Conservation (phyloP, 1,140 invertebrate species). For the Drosophila ironensis region DNA sequence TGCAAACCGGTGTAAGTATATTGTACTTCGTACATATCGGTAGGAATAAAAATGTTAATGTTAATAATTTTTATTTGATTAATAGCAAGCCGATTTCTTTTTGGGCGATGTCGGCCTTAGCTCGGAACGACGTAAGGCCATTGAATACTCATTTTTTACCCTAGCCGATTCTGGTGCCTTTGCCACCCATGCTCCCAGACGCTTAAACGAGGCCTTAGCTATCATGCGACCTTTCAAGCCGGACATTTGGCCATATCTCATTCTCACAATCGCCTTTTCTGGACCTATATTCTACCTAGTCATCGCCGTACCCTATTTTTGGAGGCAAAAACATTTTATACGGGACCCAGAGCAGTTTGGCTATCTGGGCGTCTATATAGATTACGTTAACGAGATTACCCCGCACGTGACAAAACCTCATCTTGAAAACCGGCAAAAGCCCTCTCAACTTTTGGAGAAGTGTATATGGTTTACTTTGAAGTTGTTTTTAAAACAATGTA, state of each 20-base stretch:
- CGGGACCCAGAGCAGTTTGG: conserved; percentile 43
- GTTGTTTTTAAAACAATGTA: conserved; percentile 87
- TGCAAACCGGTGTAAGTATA: conserved; percentile 85
- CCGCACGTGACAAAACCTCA: conserved; percentile 15
- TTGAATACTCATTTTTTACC: conserved; percentile 88
- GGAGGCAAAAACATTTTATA: conserved; percentile 37
- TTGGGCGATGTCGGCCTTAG: conserved; percentile 87
- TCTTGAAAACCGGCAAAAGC: conserved; percentile 29
- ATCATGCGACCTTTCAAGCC: conserved; percentile 87
- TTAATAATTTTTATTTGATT: not conserved
- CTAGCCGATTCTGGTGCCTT: conserved; percentile 88
- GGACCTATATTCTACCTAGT: conserved; percentile 83
- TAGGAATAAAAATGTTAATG: not conserved
- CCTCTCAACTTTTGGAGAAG: conserved; percentile 83
- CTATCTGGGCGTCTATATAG: conserved; percentile 38
- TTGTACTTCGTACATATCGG: no score
- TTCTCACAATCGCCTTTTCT: conserved; percentile 83
- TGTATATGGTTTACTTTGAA: conserved; percentile 87
- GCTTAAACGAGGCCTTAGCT: conserved; percentile 87
- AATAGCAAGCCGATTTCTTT: conserved; percentile 87
- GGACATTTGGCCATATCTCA: conserved; percentile 85
- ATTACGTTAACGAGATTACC: conserved; percentile 77
- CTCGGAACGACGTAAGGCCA: conserved; percentile 85
- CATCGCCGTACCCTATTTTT: conserved; percentile 83
- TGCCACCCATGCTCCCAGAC: conserved; percentile 86